Conservation (phyloP, 2,797 vertebrate species). For the Discoglossus pictus region DNA sequence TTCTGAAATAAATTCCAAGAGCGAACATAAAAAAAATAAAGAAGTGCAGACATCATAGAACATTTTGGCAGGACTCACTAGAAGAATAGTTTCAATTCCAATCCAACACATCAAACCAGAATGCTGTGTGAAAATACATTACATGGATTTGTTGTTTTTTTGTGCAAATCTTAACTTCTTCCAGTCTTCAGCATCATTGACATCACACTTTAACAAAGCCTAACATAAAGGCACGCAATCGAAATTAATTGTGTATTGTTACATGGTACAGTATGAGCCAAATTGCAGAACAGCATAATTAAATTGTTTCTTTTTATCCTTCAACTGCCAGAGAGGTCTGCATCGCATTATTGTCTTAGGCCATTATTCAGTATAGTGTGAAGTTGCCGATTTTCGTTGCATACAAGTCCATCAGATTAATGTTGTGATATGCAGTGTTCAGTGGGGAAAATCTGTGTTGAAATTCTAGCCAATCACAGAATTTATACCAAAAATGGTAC, state of each 20-base stretch:
- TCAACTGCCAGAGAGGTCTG: too few relatives aligned
- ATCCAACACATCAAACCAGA: conserved; percentile 67
- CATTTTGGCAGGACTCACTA: conserved; percentile 56
- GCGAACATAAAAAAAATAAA: conserved; percentile 45
- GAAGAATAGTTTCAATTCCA: conserved; percentile 58
- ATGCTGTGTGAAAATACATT: conserved; percentile 70
- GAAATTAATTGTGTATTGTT: neutral
- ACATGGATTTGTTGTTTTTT: conserved; percentile 69
- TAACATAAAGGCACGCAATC: neutral
- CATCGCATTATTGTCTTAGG: too few relatives aligned
- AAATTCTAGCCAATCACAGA: too few relatives aligned
- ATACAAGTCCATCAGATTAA: too few relatives aligned
- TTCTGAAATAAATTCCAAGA: conserved; percentile 56
- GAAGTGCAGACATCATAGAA: conserved; percentile 17
- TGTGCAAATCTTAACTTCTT: conserved; percentile 44
- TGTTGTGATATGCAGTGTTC: too few relatives aligned
- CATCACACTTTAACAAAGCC: neutral
- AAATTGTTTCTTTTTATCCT: too few relatives aligned
- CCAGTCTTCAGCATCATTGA: conserved; percentile 1
- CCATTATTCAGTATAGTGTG: too few relatives aligned
- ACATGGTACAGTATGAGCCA: too few relatives aligned
- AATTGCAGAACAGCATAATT: too few relatives aligned
- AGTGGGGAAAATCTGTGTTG: too few relatives aligned
- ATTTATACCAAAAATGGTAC: too few relatives aligned
- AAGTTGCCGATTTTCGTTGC: too few relatives aligned